Evolutionary conservation across 2,797 vertebrate genomes (phyloP).

Genomic region (Hapalemur alaotrensis): DNA sequence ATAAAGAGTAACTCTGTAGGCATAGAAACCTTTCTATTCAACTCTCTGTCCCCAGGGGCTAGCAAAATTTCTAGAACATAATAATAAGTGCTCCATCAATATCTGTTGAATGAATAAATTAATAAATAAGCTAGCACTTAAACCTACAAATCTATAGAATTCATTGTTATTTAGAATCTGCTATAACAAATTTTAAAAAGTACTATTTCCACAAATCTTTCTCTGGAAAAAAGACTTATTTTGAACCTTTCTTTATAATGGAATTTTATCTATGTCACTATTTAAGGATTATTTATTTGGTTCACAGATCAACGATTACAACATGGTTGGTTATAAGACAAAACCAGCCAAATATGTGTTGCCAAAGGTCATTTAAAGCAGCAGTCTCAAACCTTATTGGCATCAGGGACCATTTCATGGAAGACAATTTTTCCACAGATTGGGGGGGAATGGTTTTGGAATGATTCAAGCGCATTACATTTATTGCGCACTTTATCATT

Average conservation of each 20-base stretch:
- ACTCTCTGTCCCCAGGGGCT: neutral
- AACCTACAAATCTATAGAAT: neutral
- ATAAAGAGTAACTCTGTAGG: neutral
- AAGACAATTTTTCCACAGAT: no score
- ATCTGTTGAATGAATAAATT: neutral
- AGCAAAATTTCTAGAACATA: neutral
- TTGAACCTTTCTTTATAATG: neutral
- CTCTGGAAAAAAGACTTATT: neutral
- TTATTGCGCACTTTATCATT: no score
- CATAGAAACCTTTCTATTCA: neutral
- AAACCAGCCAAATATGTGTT: neutral
- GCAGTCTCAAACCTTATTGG: no score
- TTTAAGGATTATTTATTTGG: neutral
- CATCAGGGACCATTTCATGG: no score
- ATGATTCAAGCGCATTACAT: no score
- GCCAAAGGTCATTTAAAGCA: neutral
- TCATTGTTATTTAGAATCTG: neutral
- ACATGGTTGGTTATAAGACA: neutral
- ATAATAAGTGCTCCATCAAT: neutral
- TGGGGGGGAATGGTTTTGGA: no score
- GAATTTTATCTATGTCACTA: neutral
- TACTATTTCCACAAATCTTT: neutral
- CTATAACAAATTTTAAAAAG: neutral
- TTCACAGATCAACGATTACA: neutral
- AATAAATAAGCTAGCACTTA: neutral